Evolutionary conservation across 2,888 invertebrate species (phyloP), one percentile per base, ranked within the genome.

Genomic region (Agrenia bidenticulata): DNA sequence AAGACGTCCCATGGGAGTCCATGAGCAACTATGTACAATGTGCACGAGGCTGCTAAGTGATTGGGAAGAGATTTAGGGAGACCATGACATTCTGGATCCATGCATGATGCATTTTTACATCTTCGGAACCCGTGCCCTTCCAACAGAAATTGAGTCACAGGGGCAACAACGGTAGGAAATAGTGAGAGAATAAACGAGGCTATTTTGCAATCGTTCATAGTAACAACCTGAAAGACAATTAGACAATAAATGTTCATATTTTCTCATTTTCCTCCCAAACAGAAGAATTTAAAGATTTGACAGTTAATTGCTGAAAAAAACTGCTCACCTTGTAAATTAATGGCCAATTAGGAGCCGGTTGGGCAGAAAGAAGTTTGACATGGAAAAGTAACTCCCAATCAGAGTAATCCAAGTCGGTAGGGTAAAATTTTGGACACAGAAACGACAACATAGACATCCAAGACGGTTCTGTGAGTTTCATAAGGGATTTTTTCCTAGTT

Each of bases 71-170:
- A 66, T 60, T 74, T 75, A 4, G 75, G 69, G 15, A 76, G 65
- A 13, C 73, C 74, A 50, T 76, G 76, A 55, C 76, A 76, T 51
- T 72, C 63, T 2, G 69, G 19, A 23, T 70, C 70, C 69, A 75
- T 74, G 49, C 76, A 76, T 2, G 74, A 69, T 1, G 73, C 70
- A 53, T 72, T 62, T 51, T 72, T 70, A 57, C 76, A 76, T 27
- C 72, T 39, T 45, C 72, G 65, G 60, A 75, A 76, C 9, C 67
- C 70, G 63, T 74, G 73, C 7, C 76, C 76, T 67, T 76, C 76
- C 15, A 76, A 50, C 21, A 76, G 66, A 27, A 76, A 75, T 56
- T 74, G 70, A 37, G 55, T 63, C 2, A 70, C 67, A 58, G 75
- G 75, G 7, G 73, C 75, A 11, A 69, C 50, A 2, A 75, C 68